Percentiles rank a stretch among this genome's conserved stretches.
Conservation (phyloP, 1,140 invertebrate genomes). For the Sogatella furcifera region DNA sequence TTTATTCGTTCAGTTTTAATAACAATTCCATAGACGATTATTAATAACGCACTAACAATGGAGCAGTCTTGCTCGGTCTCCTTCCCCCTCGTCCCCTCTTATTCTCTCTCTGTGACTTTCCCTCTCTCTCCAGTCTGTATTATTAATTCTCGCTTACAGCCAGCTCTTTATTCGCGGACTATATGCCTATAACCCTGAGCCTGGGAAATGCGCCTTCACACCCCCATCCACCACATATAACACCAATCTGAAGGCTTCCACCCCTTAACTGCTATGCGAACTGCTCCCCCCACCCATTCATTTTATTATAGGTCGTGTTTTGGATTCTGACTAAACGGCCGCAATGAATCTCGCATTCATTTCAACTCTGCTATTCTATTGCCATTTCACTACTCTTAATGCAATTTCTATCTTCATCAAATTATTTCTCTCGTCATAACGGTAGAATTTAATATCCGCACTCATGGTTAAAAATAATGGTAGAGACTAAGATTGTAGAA, state of each 20-base stretch:
- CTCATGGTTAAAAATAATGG: too few relatives aligned
- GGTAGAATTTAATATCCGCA: too few relatives aligned
- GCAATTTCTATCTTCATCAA: too few relatives aligned
- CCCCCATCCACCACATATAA: neutral
- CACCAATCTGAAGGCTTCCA: neutral
- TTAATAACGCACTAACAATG: neutral
- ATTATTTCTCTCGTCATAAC: too few relatives aligned
- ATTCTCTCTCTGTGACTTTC: too few relatives aligned
- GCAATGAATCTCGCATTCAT: conserved; percentile 1
- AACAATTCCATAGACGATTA: conserved; percentile 1
- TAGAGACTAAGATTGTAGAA: too few relatives aligned
- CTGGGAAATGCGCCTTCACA: neutral
- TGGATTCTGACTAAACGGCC: conserved; percentile 1
- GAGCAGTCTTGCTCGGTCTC: neutral
- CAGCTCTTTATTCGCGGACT: neutral
- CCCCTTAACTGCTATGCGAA: neutral
- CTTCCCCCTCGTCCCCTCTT: too few relatives aligned
- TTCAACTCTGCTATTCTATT: conserved; percentile 1
- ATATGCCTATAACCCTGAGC: neutral
- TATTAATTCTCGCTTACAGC: neutral
- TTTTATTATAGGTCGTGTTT: conserved; percentile 4
- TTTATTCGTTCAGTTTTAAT: neutral
- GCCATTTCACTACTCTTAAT: neutral
- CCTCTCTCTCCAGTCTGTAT: neutral
- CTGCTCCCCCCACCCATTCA: neutral